Conservation (phyloP, 2,113 vertebrate genomes). For the Platanista minor region DNA sequence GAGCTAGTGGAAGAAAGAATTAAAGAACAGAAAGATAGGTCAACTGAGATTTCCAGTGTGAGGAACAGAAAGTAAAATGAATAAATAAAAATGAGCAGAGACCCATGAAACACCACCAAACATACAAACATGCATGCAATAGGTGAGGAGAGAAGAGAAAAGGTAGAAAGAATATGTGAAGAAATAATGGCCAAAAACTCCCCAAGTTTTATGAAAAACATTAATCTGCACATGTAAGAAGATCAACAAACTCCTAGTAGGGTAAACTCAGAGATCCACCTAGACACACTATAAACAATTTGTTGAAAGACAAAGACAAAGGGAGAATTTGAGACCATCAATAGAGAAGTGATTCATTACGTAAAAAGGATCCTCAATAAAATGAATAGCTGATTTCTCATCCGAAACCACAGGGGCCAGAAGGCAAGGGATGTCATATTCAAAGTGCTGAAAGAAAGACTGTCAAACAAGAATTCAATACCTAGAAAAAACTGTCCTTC, state of each 20-base stretch:
- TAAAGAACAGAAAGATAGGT: not conserved
- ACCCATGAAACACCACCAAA: not conserved
- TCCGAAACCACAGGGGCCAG: not conserved
- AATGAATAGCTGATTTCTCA: not conserved
- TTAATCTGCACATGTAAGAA: not conserved
- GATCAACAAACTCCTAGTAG: not conserved
- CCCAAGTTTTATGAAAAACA: not conserved
- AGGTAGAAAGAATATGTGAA: not conserved
- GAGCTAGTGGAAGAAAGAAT: not conserved
- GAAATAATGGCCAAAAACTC: not conserved
- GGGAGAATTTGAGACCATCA: not conserved
- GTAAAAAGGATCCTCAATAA: not conserved
- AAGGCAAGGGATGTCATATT: not conserved
- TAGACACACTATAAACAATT: not conserved
- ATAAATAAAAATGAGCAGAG: not conserved
- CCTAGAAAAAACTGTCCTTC: not conserved
- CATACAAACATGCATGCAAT: not conserved
- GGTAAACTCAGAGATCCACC: not conserved
- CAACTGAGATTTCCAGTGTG: not conserved
- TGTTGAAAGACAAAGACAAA: not conserved
- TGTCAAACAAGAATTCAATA: not conserved
- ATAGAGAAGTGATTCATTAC: not conserved
- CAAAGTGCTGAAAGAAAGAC: not conserved
- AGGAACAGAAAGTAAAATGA: not conserved
- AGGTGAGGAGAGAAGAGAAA: not conserved